Base-by-base conservation (phyloP, 92 coral and sea anemone species). In the Montipora capitata region DNA sequence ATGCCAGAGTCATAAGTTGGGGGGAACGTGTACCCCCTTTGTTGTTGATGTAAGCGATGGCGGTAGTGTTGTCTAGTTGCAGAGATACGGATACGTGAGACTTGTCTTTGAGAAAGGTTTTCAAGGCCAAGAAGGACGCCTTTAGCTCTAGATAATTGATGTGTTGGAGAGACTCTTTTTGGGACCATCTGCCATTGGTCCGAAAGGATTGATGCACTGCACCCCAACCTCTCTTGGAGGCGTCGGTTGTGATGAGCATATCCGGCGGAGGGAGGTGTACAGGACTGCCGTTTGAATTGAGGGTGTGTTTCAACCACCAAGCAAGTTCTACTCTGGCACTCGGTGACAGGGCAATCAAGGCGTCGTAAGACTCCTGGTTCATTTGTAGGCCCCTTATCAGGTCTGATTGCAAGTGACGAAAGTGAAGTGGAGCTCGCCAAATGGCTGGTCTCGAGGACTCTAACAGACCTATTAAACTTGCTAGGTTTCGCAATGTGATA, bases 121-220 rank as follows among this genome's bases (percentile, higher is more conserved):
- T 83, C 38, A 91, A 16, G 8, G 76, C 91, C 16, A 85, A 39
- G 16, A 91, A 75, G 7, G 91, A 79, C 27, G 85, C 92, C n/a
- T 66, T 82, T n/a, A 91, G 64, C 75, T 91, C 92, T 14, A 82
- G 78, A 11, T 67, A 56, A 62, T 91, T 91, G 42, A 87, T 91
- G 83, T 91, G 94, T 73, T 81, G 79, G 54, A 38, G 39, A 11
- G 88, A 68, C 48, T 91, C 94, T 45, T 48, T 68, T 27, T 56
- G 67, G 42, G 89, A 91, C 94, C 92, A 87, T 77, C 62, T 87
- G 79, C 94, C 94, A 44, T 91, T 91, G 63, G 92, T 87, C 51
- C 41, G 6, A 4, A 77, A 41, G 16, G 67, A 38, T 39, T 80
- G 79, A 63, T 57, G 83, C 49, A 83, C 56, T 43, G 89, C 92